Base-by-base conservation (phyloP, 1,140 invertebrate species). In the Drosophila quadrilineata region DNA sequence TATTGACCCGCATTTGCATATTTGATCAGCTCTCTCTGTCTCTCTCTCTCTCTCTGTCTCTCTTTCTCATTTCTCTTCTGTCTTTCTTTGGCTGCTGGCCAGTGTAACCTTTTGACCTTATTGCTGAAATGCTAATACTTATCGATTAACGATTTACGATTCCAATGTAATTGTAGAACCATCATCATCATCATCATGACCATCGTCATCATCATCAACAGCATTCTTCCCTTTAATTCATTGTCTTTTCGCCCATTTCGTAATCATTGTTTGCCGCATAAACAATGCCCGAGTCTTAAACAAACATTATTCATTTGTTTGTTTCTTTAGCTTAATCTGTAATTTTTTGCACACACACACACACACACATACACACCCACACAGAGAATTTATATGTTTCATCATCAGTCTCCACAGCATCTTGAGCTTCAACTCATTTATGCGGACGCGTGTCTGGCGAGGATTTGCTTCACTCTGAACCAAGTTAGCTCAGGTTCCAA, bases 51-150 rank as follows among this genome's bases (percentile, higher is more conserved):
- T 35, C 12, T 38, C 16, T 65, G 68, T 67, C 77, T n/a, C 76
- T 80, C 59, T 68, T 14, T 16, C 6, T 17, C 31, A 80, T 77
- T 50, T 75, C 79, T 77, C 80, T 79, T 70, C 75, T 74, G 75
- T 46, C 63, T 74, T 46, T 74, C 74, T 80, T 79, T 77, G 70
- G 60, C 74, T 53, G n/a, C n/a, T n/a, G n/a, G 52, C 49, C 46
- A 28, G 24, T 24, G 16, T 45, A 24, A 45, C 41, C 41, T 45
- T 45, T 45, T 8, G 9, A 14, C 22, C 12, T 22, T n/a, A n/a
- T n/a, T n/a, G 28, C 24, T 26, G 24, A 22, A 22, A 28, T 24
- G 22, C 41, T 10, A 45, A 28, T 28, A 22, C 10, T n/a, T 24
- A 45, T 45, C 41, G 41, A 45, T 45, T 45, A 45, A 45, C 41